Conservation (phyloP, 2,888 invertebrate genomes). For the Alsophila aescularia region DNA sequence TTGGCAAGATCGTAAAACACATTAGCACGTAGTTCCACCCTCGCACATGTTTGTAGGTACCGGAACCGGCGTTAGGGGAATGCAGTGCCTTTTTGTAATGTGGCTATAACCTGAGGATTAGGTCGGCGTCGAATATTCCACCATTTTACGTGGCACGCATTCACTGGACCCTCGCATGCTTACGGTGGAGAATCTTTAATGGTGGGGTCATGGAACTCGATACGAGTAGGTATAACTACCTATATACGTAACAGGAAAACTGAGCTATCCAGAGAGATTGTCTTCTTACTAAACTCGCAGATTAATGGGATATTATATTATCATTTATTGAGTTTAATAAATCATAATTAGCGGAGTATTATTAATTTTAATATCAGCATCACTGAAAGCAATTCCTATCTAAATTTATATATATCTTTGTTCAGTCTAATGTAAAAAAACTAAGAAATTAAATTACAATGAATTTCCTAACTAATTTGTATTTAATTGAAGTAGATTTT, state of each 20-base stretch:
- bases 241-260: neutral
- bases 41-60: slow-evolving; percentile 43
- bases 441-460: too few relatives aligned
- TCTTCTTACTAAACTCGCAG: neutral
- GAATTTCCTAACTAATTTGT: too few relatives aligned
- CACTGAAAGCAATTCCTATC: too few relatives aligned
- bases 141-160: slow-evolving; percentile 57
- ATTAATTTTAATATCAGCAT: too few relatives aligned
- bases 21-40: slow-evolving; percentile 76
- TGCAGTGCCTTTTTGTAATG: slow-evolving; percentile 81
- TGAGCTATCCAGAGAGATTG: neutral
- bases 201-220: slow-evolving; percentile 36
- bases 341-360: too few relatives aligned
- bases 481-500: too few relatives aligned
- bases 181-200: slow-evolving; percentile 52
- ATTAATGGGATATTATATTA: neutral
- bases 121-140: slow-evolving; percentile 51
- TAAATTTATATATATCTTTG: too few relatives aligned
- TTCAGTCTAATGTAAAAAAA: too few relatives aligned
- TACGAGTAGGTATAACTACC: slow-evolving; percentile 1
- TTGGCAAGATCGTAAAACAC: slow-evolving; percentile 69
- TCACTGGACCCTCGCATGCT: slow-evolving; percentile 57
- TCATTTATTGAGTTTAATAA: too few relatives aligned
- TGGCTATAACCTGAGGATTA: slow-evolving; percentile 73
- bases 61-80: slow-evolving; percentile 60